A percentile compares a stretch with the other conserved stretches of the same genome.
Conservation (phyloP, 2,888 invertebrate species). For the Tetragonula carbonaria region DNA sequence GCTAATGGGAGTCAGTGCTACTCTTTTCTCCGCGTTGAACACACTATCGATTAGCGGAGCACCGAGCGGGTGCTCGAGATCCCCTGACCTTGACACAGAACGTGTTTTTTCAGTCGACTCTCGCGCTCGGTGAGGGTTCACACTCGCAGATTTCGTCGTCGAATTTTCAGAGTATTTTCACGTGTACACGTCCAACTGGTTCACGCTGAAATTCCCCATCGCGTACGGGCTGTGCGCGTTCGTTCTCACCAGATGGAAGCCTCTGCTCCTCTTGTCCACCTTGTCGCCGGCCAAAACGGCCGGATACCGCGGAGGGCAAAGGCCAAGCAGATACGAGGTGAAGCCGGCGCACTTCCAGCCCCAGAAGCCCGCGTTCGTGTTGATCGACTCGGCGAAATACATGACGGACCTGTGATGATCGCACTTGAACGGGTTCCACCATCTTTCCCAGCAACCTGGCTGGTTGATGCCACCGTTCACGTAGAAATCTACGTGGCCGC, state of each 20-base stretch:
- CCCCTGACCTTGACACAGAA: constrained; percentile 56
- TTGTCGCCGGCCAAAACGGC: constrained; percentile 79
- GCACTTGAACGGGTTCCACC: constrained; percentile 86
- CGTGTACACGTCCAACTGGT: constrained; percentile 53
- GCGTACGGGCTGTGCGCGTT: constrained; percentile 86
- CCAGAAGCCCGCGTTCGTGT: constrained; percentile 87
- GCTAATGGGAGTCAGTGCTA: constrained; percentile 26
- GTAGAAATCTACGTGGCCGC: constrained; percentile 90
- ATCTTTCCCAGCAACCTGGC: constrained; percentile 87
- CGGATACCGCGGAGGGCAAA: constrained; percentile 85
- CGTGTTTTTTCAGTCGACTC: constrained; percentile 19
- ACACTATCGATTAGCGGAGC: constrained; percentile 59
- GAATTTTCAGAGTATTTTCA: not conserved
- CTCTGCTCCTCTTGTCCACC: constrained; percentile 77
- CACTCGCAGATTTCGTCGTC: no score
- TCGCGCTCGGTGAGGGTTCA: not conserved
- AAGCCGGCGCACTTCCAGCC: constrained; percentile 88
- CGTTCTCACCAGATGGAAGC: constrained; percentile 86
- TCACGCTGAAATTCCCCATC: constrained; percentile 85
- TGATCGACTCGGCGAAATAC: constrained; percentile 88
- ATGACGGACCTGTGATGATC: constrained; percentile 87
- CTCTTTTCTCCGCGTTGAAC: constrained; percentile 24
- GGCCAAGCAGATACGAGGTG: constrained; percentile 86
- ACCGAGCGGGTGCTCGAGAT: constrained; percentile 28
- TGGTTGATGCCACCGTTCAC: constrained; percentile 89